phyloP scores from a whole-genome alignment of 2,888 invertebrate genomes.

The Amphipoea oculea region DNA sequence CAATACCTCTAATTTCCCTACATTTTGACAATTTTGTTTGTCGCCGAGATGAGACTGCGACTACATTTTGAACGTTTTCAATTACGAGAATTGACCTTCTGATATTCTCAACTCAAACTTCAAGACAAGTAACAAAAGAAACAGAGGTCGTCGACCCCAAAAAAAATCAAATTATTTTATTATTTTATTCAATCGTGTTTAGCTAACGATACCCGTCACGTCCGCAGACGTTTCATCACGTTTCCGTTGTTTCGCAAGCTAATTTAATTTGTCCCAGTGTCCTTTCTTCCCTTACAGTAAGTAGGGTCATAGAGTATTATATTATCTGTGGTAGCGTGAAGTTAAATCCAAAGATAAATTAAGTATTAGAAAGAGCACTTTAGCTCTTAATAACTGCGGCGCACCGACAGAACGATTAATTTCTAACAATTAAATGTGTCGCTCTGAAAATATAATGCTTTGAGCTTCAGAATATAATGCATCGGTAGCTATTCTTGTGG shows the following conservation, averaged over 20 bases:
- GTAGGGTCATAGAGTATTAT: background rate
- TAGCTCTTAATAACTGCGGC: conserved; percentile 59
- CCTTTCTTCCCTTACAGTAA: conserved; percentile 26
- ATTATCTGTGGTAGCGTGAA: conserved; percentile 2
- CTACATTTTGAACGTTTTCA: too few species aligned
- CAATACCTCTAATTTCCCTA: too few species aligned
- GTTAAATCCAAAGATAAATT: conserved; percentile 70
- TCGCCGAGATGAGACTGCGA: too few species aligned
- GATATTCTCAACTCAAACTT: too few species aligned
- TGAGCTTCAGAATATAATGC: conserved; percentile 17
- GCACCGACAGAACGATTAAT: conserved; percentile 60
- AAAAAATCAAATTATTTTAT: too few species aligned
- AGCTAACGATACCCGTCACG: too few species aligned
- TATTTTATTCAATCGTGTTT: too few species aligned
- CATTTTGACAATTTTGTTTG: too few species aligned
- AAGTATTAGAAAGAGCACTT: conserved; percentile 71
- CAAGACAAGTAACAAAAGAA: too few species aligned
- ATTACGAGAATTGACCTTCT: too few species aligned
- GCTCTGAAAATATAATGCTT: conserved; percentile 42
- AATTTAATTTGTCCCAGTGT: background rate
- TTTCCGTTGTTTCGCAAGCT: background rate
- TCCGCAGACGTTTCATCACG: background rate
- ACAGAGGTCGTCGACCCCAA: too few species aligned
- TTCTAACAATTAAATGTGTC: conserved; percentile 47
- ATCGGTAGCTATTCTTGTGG: conserved; percentile 25